Evolutionary conservation across 2,797 vertebrate genomes (phyloP).

Genomic region (Pseudotriccus pelzelni): DNA sequence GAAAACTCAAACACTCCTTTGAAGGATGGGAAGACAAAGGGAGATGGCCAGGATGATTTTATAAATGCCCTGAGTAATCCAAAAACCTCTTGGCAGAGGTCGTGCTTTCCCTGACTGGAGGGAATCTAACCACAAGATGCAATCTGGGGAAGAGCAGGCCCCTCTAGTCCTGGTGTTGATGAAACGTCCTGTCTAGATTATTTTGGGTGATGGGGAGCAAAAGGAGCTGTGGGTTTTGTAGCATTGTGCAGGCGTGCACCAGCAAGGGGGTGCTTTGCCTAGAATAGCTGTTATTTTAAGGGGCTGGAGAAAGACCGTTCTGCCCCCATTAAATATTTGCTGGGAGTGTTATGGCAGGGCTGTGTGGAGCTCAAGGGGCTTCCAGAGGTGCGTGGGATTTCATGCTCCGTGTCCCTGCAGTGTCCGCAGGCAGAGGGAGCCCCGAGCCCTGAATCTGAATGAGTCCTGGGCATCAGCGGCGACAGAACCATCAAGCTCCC

Average conservation of each 20-base stretch:
- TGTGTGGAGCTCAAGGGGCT: background rate
- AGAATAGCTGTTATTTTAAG: background rate
- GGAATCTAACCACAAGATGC: background rate
- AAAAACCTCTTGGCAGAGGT: background rate
- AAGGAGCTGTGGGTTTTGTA: background rate
- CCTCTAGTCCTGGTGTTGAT: background rate
- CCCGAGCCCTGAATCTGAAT: background rate
- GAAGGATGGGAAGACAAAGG: background rate
- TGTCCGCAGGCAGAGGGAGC: background rate
- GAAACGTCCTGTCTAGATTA: background rate
- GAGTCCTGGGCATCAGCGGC: background rate
- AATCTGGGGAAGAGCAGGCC: background rate
- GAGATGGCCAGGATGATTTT: background rate
- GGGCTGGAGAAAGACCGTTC: rapidly evolving
- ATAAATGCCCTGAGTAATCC: background rate
- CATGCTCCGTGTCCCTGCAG: rapidly evolving
- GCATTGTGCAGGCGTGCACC: background rate
- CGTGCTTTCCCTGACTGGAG: background rate
- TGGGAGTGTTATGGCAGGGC: background rate
- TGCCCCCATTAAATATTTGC: background rate
- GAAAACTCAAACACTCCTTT: background rate
- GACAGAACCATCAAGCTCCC: background rate
- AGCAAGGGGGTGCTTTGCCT: background rate
- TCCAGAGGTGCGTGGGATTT: background rate
- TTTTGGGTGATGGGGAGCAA: background rate